phyloP scores from a whole-genome alignment of 2,113 vertebrate genomes.

The Lepus americanus region DNA sequence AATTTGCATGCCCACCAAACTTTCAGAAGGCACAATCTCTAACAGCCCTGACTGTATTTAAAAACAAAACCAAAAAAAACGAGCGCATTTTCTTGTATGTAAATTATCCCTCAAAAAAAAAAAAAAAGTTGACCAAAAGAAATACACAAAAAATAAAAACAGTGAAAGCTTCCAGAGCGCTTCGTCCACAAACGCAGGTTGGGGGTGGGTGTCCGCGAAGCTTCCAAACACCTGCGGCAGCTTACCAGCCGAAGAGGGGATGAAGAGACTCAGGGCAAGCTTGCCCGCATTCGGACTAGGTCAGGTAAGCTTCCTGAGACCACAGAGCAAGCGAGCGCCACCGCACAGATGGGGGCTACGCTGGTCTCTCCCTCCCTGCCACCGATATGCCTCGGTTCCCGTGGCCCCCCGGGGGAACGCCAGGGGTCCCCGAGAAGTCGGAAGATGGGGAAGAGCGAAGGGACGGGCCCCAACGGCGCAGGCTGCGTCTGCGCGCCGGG shows the following conservation, averaged over 20 bases:
- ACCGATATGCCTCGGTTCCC: not conserved
- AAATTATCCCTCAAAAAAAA: not conserved
- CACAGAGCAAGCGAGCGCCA: not conserved
- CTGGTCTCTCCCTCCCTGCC: accelerated
- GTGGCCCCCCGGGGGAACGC: no score
- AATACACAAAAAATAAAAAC: not conserved
- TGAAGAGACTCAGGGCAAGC: not conserved
- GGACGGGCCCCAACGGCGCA: not conserved
- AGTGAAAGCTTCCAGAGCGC: not conserved
- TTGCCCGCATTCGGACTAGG: not conserved
- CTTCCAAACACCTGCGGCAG: not conserved
- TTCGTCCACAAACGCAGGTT: no score
- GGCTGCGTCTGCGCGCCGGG: not conserved
- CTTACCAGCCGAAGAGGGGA: not conserved
- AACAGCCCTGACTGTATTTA: not conserved
- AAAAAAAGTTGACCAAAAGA: not conserved
- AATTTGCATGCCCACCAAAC: not conserved
- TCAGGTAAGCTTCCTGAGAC: not conserved
- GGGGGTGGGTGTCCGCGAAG: not conserved
- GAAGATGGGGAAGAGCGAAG: not conserved
- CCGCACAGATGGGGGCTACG: not conserved
- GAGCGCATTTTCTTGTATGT: not conserved
- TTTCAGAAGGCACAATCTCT: not conserved
- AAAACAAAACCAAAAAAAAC: not conserved
- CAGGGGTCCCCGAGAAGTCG: not conserved